phyloP scores from a whole-genome alignment of 2,113 vertebrate genomes.

The Syngnathus floridae region DNA sequence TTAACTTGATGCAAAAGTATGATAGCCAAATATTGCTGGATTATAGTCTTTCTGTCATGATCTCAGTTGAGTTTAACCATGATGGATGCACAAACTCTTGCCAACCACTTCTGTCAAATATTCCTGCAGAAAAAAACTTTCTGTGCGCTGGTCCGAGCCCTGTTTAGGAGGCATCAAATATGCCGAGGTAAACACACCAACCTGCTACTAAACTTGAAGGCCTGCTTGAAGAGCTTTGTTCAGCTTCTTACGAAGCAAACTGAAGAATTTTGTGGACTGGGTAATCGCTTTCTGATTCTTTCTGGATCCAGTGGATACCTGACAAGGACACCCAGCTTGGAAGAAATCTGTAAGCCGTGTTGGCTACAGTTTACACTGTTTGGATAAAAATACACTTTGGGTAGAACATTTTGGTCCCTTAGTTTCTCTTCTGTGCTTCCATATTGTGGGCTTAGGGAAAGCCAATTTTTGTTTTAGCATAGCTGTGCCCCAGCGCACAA shows the following conservation, averaged over 20 bases:
- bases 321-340: not conserved
- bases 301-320: not conserved
- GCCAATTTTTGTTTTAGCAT: not conserved
- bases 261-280: not conserved
- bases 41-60: not conserved
- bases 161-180: not conserved
- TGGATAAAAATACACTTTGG: not conserved
- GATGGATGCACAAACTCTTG: not conserved
- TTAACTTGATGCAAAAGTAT: not conserved
- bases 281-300: not conserved
- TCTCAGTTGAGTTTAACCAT: not conserved
- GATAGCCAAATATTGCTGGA: not conserved
- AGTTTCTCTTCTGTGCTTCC: not conserved
- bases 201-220: not conserved
- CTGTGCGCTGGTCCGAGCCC: not conserved
- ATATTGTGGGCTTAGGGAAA: not conserved
- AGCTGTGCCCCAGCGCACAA: not conserved
- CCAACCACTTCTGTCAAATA: not conserved
- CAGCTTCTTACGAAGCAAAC: not conserved
- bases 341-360: not conserved
- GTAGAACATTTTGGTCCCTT: not conserved
- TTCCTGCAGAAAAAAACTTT: not conserved
- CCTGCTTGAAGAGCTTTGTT: not conserved
- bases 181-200: not conserved
- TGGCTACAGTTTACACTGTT: not conserved